These are phyloP conservation scores for Rhinopomastus cyanomelas DNA, from an alignment of 2,113 vertebrate genomes.

Conservation along the genomic window DNA sequence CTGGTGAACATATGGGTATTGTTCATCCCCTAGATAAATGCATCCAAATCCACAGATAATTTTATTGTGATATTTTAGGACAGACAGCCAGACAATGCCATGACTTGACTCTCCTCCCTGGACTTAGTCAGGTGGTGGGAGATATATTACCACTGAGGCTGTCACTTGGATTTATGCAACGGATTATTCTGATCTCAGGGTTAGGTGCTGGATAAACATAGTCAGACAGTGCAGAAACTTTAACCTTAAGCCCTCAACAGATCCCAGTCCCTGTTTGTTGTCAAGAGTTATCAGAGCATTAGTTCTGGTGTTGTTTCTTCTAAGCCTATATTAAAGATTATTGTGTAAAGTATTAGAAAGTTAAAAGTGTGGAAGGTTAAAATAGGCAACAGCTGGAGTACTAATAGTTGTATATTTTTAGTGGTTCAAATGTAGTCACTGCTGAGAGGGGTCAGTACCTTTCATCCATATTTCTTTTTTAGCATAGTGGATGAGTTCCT, in stretches of 20 bases:
- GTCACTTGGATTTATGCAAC: slow-evolving; percentile 30
- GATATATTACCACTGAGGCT: slow-evolving; percentile 27
- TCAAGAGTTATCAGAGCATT: neutral
- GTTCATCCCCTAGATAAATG: slow-evolving; percentile 31
- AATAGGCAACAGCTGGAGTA: neutral
- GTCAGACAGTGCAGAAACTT: neutral
- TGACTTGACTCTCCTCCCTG: slow-evolving; percentile 12
- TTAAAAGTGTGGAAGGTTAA: neutral
- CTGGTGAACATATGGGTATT: slow-evolving; percentile 54
- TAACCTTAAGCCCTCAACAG: neutral
- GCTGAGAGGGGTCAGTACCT: neutral
- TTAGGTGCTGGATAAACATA: slow-evolving; percentile 19
- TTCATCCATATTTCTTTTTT: neutral
- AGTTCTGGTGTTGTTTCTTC: neutral
- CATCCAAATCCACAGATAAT: slow-evolving; percentile 14
- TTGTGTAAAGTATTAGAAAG: neutral
- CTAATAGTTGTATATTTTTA: neutral
- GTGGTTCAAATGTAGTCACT: neutral
- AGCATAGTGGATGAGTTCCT: neutral
- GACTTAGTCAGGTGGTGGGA: slow-evolving; percentile 6
- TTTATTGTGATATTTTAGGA: slow-evolving; percentile 19
- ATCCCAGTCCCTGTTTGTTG: neutral
- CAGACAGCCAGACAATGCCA: slow-evolving; percentile 15
- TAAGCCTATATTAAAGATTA: neutral
- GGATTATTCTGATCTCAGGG: neutral